Base-by-base conservation (phyloP, 1,140 invertebrate genomes). In the Aphis craccivora region DNA sequence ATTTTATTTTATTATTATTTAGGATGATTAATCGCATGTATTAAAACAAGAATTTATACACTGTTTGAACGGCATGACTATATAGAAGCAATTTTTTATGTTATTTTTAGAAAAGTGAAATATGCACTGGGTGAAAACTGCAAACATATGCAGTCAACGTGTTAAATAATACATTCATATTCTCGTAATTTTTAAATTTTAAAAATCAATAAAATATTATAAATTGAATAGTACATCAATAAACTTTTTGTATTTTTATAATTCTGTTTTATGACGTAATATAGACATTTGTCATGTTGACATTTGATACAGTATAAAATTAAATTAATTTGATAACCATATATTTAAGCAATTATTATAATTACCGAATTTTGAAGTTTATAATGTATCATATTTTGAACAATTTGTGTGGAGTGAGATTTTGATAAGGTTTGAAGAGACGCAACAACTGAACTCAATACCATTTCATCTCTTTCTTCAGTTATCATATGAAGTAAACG, bases 371-470 rank as follows among this genome's bases (percentile, higher is more conserved):
- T 93, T 86, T 93, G 91, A 55, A 93, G 48, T 86, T 93, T 93
- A 23, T 86, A 93, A 55, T 93, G 91, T 40, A 93, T 93, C 91
- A 93, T 93, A 53, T 93, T 84, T 93, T 93, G 91, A 84, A 93
- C 81, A 3, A 93, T 83, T 53, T 55, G 81, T 86, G 84, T 93
- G 9, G 91, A 93, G 43, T 93, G 76, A 37, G 91, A 86, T 93
- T 93, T 83, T 25, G 91, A 83, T 43, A 93, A 86, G 14, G 45
- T 51, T 51, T 86, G 51, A 83, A 93, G 45, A 86, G 91, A 93
- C 1, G 30, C 9, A 55, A 22, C 22, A 55, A 84, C 76, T 51
- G 91, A 83, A 84, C 18, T 84, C 67, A 93, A 83, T 84, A 93
- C 91, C 48, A 53, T 93, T 86, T 93, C 91, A 53, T 93, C 91